These are phyloP conservation scores for Pelodytes ibericus DNA, from an alignment of 2,797 vertebrate genomes.

Conservation along the genomic window DNA sequence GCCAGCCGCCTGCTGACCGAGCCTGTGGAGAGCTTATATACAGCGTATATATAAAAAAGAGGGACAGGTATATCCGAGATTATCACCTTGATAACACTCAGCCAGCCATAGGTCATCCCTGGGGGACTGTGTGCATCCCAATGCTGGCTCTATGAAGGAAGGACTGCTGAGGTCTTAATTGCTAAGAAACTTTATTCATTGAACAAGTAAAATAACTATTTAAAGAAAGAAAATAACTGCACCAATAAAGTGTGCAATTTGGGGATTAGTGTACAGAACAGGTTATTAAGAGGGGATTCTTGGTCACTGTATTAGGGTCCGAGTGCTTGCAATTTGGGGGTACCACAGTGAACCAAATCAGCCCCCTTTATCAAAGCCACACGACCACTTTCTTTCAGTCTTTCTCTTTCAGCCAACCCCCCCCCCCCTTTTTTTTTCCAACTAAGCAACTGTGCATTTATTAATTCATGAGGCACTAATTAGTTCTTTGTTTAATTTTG, in stretches of 20 bases:
- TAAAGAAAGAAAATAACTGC: background rate
- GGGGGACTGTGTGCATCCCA: no score
- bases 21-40: no score
- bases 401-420: conserved; percentile 98
- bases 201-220: background rate
- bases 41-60: no score
- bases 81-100: no score
- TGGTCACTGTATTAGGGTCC: background rate
- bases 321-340: conserved; percentile 18
- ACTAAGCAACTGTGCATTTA: conserved; percentile 99
- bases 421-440: conserved; percentile 76
- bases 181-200: no score
- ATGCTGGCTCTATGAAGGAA: no score
- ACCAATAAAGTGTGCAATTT: background rate
- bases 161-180: no score
- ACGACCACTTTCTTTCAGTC: conserved; percentile 88
- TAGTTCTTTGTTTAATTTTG: conserved; percentile 99
- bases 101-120: no score
- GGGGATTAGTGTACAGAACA: background rate
- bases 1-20: no score
- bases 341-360: conserved; percentile 19
- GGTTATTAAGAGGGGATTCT: background rate
- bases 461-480: conserved; percentile 99
- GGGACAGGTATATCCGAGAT: no score
- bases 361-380: conserved; percentile 33